These are phyloP conservation scores for Liparis tanakae DNA, from an alignment of 2,797 vertebrate species.

Conservation along the genomic window DNA sequence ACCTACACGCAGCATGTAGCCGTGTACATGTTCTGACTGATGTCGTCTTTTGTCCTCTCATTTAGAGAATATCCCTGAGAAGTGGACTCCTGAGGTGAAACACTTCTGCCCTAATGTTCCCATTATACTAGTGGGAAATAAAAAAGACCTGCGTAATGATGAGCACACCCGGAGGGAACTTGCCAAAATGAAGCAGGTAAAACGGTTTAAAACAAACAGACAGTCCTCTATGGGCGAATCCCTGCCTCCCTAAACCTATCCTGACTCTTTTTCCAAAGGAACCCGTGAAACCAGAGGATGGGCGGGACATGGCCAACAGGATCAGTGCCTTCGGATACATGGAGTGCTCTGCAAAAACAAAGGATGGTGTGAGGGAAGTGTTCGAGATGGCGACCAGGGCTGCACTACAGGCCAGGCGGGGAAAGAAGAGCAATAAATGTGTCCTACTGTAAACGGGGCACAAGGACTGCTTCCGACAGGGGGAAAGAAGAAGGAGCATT, in stretches of 20 bases:
- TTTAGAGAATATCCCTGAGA: conserved; percentile 98
- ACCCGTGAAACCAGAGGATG: conserved; percentile 96
- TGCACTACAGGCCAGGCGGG: conserved; percentile 95
- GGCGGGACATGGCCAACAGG: conserved; percentile 96
- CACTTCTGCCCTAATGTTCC: conserved; percentile 99
- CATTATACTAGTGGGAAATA: conserved; percentile 98
- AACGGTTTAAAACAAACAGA: not conserved
- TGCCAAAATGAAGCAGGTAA: conserved; percentile 98
- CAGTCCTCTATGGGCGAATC: not conserved
- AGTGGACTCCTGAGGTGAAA: conserved; percentile 98
- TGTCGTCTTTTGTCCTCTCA: conserved; percentile 14
- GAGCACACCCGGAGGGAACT: conserved; percentile 97
- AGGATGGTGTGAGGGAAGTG: conserved; percentile 98
- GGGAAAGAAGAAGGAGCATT: conserved; percentile 63
- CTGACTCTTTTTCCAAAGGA: conserved; percentile 80
- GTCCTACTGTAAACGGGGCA: conserved; percentile 90
- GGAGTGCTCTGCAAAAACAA: conserved; percentile 99
- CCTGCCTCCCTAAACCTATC: conserved; percentile 3
- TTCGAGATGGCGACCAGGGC: conserved; percentile 99
- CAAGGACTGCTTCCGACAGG: conserved; percentile 73
- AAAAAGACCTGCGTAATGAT: conserved; percentile 97
- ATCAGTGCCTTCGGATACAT: conserved; percentile 98
- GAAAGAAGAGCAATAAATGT: conserved; percentile 96
- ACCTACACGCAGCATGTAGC: not conserved
- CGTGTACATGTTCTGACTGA: conserved; percentile 18